These are phyloP conservation scores for Linnaemya tessellans DNA, from an alignment of 2,888 invertebrate species.

Conservation along the genomic window DNA sequence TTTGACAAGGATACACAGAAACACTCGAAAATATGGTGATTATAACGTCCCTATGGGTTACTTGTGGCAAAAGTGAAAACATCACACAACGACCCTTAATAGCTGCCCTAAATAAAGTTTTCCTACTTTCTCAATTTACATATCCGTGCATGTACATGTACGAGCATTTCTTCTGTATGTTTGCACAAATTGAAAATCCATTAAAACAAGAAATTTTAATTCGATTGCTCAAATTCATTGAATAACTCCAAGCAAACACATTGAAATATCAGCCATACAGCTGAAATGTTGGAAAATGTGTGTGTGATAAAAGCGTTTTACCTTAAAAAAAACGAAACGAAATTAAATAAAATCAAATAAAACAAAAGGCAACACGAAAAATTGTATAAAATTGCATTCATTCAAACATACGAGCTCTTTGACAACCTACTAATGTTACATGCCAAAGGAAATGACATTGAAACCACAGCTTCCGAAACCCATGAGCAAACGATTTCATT, in stretches of 20 bases:
- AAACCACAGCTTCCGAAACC: conserved; percentile 83
- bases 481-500: conserved; percentile 75
- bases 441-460: conserved; percentile 73
- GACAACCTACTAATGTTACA: conserved; percentile 68
- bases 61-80: conserved; percentile 18
- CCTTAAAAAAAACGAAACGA: conserved; percentile 32
- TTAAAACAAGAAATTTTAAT: conserved; percentile 53
- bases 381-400: conserved; percentile 57
- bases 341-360: neutral
- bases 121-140: conserved; percentile 23
- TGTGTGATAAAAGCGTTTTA: conserved; percentile 27
- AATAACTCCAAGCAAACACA: neutral
- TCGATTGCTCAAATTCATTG: conserved; percentile 11
- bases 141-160: neutral
- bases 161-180: neutral
- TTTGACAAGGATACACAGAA: conserved; percentile 63
- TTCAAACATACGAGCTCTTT: conserved; percentile 47
- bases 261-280: neutral
- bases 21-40: conserved; percentile 33
- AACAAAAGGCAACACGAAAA: conserved; percentile 16
- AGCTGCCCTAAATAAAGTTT: conserved; percentile 43
- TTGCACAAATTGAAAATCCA: conserved; percentile 66
- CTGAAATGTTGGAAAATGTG: neutral
- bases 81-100: conserved; percentile 50
- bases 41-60: conserved; percentile 54